These are phyloP conservation scores for Synergus japonicus DNA, from an alignment of 2,888 invertebrate species.

Conservation along the genomic window DNA sequence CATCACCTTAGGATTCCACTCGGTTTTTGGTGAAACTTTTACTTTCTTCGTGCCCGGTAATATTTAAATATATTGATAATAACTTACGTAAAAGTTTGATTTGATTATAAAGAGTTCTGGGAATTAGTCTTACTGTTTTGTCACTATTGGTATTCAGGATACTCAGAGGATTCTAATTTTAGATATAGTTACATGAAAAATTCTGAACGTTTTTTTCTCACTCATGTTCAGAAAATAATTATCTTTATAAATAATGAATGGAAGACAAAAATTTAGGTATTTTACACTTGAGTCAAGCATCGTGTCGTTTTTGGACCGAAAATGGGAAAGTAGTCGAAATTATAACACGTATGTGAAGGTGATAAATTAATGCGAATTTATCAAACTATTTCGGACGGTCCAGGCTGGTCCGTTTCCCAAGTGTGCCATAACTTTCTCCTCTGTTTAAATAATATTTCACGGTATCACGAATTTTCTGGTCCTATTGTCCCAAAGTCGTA, in stretches of 20 bases:
- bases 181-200: not conserved
- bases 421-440: slow-evolving; percentile 55
- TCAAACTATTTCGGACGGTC: slow-evolving; percentile 49
- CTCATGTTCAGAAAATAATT: too few species aligned
- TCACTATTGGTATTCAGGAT: not conserved
- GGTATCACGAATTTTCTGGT: slow-evolving; percentile 45
- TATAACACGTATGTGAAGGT: not conserved
- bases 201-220: too few species aligned
- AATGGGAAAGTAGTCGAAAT: slow-evolving; percentile 10
- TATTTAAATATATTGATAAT: slow-evolving; percentile 2
- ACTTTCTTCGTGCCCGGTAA: slow-evolving; percentile 58
- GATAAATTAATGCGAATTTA: slow-evolving; percentile 40
- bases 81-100: slow-evolving; percentile 10
- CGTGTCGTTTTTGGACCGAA: not conserved
- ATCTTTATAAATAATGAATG: too few species aligned
- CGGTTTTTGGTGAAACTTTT: slow-evolving; percentile 59
- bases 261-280: not conserved
- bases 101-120: not conserved
- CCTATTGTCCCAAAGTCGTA: slow-evolving; percentile 42
- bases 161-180: not conserved
- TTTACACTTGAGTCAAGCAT: not conserved
- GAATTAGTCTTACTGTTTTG: not conserved
- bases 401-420: slow-evolving; percentile 51
- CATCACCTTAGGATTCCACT: slow-evolving; percentile 58
- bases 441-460: slow-evolving; percentile 56